Evolutionary conservation across 2,888 invertebrate genomes (phyloP), one percentile per base, ranked within the genome.

Genomic region (Conchocele bisecta): DNA sequence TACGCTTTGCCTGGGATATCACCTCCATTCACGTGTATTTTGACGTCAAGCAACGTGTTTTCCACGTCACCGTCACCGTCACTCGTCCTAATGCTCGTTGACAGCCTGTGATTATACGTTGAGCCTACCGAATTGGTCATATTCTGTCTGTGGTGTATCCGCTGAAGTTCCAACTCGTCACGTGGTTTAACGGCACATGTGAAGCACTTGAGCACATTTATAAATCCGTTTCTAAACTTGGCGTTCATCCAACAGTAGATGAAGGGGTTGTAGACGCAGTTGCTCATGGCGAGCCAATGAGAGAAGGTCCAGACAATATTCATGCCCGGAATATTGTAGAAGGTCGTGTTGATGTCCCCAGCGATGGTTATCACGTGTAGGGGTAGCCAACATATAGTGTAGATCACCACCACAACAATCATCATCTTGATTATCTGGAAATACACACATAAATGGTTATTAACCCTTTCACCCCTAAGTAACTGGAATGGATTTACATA

Each of bases 201-300:
- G 35, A 80, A 76, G 50, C 79, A 75, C 26, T 66, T 73, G 53
- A 85, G 71, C 29, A 81, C 83, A 53, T 70, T 74, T 15, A 74
- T 37, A 61, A 86, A 86, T 37, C 86, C 86, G 35, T 82, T 77
- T 31, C 86, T 68, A 59, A 82, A 86, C 61, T 97, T 96, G 77
- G 96, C 95, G 92, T 97, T 97, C 97, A 97, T 97, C 96, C 97
- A 97, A 92, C 96, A 97, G 74, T 97, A 98, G 83, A 97, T 97
- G 88, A 97, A 96, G 26, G 97, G 97, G 92, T 97, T 97, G 92
- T 97, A 97, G 96, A 97, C 97, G 76, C 97, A 97, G 92, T 97
- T 98, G 91, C 97, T 97, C 97, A 98, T 97, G 13, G 97, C 97
- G 61, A 98, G 93, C 97, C 89, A 90, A 66, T 91, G 91, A 87